A percentile compares a stretch with the other conserved stretches of the same genome.
Conservation (phyloP, 2,113 vertebrate species). For the Cyprichromis sp. region DNA sequence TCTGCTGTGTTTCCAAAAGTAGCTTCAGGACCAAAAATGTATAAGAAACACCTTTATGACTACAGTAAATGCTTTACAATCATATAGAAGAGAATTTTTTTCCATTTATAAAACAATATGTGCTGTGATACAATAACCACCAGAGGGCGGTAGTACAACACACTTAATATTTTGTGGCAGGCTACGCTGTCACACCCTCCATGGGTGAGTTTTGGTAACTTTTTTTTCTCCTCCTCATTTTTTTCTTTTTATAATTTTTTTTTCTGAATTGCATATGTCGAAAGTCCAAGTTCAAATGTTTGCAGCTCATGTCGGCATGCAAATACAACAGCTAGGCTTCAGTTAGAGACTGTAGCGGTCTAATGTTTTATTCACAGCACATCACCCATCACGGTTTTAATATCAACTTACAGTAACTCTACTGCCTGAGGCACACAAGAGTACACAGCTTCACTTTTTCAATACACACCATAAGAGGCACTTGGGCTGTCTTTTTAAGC, state of each 20-base stretch:
- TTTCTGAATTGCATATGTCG: not conserved
- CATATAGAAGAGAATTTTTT: not conserved
- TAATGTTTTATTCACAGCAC: slow-evolving; percentile 16
- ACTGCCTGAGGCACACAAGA: not conserved
- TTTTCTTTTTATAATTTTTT: not conserved
- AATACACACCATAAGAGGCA: not conserved
- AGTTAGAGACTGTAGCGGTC: not conserved
- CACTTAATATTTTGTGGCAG: not conserved
- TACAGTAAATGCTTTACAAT: not conserved
- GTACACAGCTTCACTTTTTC: not conserved
- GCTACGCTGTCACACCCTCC: not conserved
- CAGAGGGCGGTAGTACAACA: slow-evolving; percentile 25
- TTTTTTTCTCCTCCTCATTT: not conserved
- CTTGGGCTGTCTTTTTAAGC: not conserved
- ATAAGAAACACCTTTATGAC: not conserved
- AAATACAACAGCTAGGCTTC: not conserved
- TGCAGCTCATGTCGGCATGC: not conserved
- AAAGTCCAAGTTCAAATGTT: not conserved
- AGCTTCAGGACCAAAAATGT: not conserved
- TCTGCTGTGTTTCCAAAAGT: not conserved
- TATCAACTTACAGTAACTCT: slow-evolving; percentile 12
- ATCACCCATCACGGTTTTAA: not conserved
- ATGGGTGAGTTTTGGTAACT: not conserved
- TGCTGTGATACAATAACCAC: not conserved
- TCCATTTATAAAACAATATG: not conserved